Evolutionary conservation across 2,797 vertebrate genomes (phyloP), one percentile per base, ranked within the genome.

Genomic region (Macroramphosus scolopax): DNA sequence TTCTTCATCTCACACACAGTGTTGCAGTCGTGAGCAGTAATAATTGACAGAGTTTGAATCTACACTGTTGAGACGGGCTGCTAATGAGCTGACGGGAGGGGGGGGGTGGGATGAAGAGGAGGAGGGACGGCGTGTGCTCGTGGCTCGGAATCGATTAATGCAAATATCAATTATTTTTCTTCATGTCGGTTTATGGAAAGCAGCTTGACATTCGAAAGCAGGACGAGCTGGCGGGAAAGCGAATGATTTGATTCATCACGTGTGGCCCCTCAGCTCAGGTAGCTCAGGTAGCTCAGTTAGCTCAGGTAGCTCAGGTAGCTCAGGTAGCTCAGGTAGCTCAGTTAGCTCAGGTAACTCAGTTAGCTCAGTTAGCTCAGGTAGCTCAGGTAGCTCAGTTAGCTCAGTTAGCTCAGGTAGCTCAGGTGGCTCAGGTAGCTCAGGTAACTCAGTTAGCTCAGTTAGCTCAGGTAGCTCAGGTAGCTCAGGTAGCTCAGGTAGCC

Each of bases 31-130:
- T 51, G 63, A 62, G 69, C 55, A 35, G 66, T 38, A 51, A 48
- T 51, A 67, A 68, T n/a, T n/a, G n/a, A n/a, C n/a, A n/a, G 66
- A 54, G 41, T 60, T 59, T 68, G 68, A 66, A 70, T 79, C 61
- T 41, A 65, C 42, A 47, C 53, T 64, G 72, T 69, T 4, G 20
- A 67, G 75, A 75, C 20, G 56, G 54, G 57, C 40, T 28, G 51
- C 81, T 85, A 85, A 87, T 85, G 82, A 87, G 81, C 73, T 80
- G 80, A 80, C 78, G 74, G 64, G 77, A 64, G 62, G 78, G 58
- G 16, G 33, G 43, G 22, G 40, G 32, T 11, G 41, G 44, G 31
- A 51, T 18, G 31, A 15, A 31, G 58, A 29, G 34, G n/a, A 25
- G 55, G 48, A 44, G 45, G 47, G 51, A 55, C 60, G 38, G 50